Conservation (phyloP, 2,797 vertebrate genomes). For the Erpetoichthys calabaricus region DNA sequence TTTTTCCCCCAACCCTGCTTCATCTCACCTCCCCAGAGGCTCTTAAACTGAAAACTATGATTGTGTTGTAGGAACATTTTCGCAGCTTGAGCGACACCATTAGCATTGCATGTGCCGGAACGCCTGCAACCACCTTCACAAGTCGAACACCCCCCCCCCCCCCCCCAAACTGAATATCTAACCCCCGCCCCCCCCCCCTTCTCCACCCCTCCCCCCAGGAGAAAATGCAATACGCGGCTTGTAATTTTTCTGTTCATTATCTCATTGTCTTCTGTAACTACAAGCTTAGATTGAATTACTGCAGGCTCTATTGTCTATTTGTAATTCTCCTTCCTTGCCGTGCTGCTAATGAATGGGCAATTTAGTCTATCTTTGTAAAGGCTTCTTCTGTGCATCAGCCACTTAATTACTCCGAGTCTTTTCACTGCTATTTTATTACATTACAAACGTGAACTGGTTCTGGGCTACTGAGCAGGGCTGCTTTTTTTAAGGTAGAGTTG, state of each 20-base stretch:
- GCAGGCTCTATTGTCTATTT: slow-evolving; percentile 83
- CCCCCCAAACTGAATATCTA: slow-evolving; percentile 15
- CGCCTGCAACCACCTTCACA: slow-evolving; percentile 28
- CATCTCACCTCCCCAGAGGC: slow-evolving; percentile 71
- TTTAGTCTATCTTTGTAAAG: slow-evolving; percentile 90
- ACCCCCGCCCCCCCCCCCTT: slow-evolving; percentile 16
- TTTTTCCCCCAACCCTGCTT: slow-evolving; percentile 67
- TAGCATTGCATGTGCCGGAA: slow-evolving; percentile 48
- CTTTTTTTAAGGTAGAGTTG: slow-evolving; percentile 11
- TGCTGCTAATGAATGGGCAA: slow-evolving; percentile 94
- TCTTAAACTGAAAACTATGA: slow-evolving; percentile 63
- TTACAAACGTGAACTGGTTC: slow-evolving; percentile 44
- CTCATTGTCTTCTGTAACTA: slow-evolving; percentile 98
- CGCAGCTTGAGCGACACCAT: slow-evolving; percentile 65
- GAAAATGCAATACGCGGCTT: slow-evolving; percentile 63
- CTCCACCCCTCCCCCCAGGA: slow-evolving; percentile 29
- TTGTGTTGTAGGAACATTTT: slow-evolving; percentile 66
- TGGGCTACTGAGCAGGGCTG: slow-evolving; percentile 25
- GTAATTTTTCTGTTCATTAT: slow-evolving; percentile 96
- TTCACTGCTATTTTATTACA: slow-evolving; percentile 76
- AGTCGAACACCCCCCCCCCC: slow-evolving; percentile 13
- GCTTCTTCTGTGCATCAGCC: slow-evolving; percentile 77
- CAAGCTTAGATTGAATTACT: slow-evolving; percentile 98
- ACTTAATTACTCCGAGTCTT: slow-evolving; percentile 93
- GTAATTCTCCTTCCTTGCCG: slow-evolving; percentile 74